Base-by-base conservation (phyloP, 2,888 invertebrate species). In the Tetragnatha montana region DNA sequence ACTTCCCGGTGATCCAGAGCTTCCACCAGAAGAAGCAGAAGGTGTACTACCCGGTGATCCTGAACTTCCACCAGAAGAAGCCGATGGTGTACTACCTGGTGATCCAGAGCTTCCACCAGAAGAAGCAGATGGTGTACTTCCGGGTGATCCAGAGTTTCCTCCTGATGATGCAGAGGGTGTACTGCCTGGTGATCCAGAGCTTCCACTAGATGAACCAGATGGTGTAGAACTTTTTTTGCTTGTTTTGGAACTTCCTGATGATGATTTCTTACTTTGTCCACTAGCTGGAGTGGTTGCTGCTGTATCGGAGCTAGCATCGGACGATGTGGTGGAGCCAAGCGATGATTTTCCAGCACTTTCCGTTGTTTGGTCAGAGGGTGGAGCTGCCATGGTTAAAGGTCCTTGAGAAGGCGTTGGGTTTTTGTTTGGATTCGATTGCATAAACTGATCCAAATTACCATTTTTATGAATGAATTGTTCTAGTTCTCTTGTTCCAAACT, bases 151-250 rank as follows among this genome's bases (percentile, higher is more conserved):
- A 60, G 60, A 60, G 10, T 1, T 60, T 60, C 60, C 22, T 17
- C 12, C 60, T 10, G 1, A 8, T 14, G 49, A 49, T n/a, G n/a
- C 49, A 2, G 49, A n/a, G 17, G 60, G 22, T 12, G 78, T n/a
- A n/a, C n/a, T n/a, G n/a, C n/a, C n/a, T n/a, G n/a, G n/a, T n/a
- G n/a, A n/a, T n/a, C n/a, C n/a, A n/a, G n/a, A 12, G 22, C 7
- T 21, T 7, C 19, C 19, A 10, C n/a, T 19, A 10, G 76, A 76
- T 50, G 76, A 21, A 19, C 49, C 50, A 50, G 17, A n/a, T 19
- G 76, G 75, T 50, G 76, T 76, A 10, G 76, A 50, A 49, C 12
- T 76, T 76, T 76, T 19, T 76, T 76, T 49, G 8, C n/a, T 76
- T 0, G 76, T 76, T 19, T 21, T 76, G 49, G 76, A 19, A 6